Evolutionary conservation across 2,113 vertebrate species (phyloP).

Genomic region (Siniperca knerii): DNA sequence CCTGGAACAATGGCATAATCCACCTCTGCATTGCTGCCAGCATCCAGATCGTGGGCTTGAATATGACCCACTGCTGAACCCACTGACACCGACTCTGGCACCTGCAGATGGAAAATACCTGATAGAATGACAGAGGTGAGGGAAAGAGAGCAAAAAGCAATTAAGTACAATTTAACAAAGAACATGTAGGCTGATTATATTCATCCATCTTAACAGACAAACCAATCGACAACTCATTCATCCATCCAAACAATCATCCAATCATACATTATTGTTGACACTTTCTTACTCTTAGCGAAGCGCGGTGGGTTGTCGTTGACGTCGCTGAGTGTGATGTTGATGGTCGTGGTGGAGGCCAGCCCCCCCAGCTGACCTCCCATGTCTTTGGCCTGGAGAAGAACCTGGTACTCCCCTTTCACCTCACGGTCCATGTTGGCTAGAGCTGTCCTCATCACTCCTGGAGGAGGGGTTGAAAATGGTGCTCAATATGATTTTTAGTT

Average conservation of each 20-base stretch:
- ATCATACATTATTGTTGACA: not conserved
- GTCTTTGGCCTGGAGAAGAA: conserved; percentile 96
- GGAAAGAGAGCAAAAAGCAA: not conserved
- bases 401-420: conserved; percentile 93
- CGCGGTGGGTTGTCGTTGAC: conserved; percentile 94
- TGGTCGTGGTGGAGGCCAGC: conserved; percentile 91
- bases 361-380: conserved; percentile 97
- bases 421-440: conserved; percentile 98
- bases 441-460: conserved; percentile 94
- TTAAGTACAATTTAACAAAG: not conserved
- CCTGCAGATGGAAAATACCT: conserved; percentile 94
- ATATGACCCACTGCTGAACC: conserved; percentile 92
- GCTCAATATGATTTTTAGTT: not conserved
- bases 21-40: conserved; percentile 91
- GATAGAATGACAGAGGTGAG: not conserved
- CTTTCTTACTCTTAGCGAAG: conserved; percentile 65
- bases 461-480: not conserved
- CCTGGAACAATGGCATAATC: conserved; percentile 93
- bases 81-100: conserved; percentile 89
- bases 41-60: conserved; percentile 91
- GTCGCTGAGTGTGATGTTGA: conserved; percentile 94
- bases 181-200: not conserved
- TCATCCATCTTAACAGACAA: not conserved
- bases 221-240: not conserved
- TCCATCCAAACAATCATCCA: not conserved